Evolutionary conservation across 2,888 invertebrate genomes (phyloP), one percentile per base, ranked within the genome.

Genomic region (Ectobius pallidus): DNA sequence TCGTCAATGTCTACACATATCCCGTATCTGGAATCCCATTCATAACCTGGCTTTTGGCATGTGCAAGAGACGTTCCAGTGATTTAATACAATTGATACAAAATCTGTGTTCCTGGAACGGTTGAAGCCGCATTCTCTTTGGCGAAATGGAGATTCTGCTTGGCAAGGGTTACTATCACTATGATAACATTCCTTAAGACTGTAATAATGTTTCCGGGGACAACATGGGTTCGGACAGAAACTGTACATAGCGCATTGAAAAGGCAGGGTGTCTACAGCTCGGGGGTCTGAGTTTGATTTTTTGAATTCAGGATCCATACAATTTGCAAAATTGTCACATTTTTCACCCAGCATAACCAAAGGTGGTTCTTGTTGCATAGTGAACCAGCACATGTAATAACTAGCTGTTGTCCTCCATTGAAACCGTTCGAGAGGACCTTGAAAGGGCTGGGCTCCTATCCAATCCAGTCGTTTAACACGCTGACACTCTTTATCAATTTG

Each of bases 301-400:
- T 85, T 84, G 73, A 80, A 81, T 39, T 78, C 77, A 14, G 80
- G 75, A 77, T 87, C 85, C 72, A 87, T 80, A 77, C 90, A 90
- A 78, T 84, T 82, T 1, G 89, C 89, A 77, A 85, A 87, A 81
- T 90, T 89, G 78, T 89, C 89, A 78, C 90, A 91, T 7, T 81
- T 79, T 77, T 88, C 89, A 0, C 84, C 84, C 49, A 90, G 81
- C 79, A 84, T 83, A 16, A 84, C 82, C 74, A 90, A 80, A 67
- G 84, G 84, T 3, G 86, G 83, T 20, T 78, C 82, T 74, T 85
- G 85, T 63, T 85, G 81, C 87, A 90, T 87, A 18, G 90, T 88
- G 79, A 86, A 90, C 88, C 87, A 88, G 78, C 90, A 90, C 89
- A 91, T 88, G 81, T 85, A 90, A 80, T 90, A 90, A 77, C 88